Conservation (phyloP, 2,888 invertebrate species). For the Halictus ligatus region DNA sequence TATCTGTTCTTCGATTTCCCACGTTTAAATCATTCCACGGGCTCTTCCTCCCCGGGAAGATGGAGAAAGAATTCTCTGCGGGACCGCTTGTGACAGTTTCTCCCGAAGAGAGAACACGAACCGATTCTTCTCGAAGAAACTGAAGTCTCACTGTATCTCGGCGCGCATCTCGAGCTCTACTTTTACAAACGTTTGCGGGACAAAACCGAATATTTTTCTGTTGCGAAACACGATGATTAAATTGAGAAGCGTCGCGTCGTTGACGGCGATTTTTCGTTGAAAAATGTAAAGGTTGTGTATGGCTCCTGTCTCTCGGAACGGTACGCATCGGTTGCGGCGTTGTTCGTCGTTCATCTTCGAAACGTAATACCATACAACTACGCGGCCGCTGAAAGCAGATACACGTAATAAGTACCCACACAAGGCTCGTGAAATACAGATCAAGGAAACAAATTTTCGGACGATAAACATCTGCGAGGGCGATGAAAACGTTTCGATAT, state of each 20-base stretch:
- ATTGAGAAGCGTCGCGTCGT: not conserved
- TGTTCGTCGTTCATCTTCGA: conserved; percentile 15
- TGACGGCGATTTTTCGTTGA: not conserved
- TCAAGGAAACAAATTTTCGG: conserved; percentile 26
- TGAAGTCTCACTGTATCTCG: not conserved
- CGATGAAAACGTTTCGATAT: conserved; percentile 48
- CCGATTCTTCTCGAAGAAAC: not conserved
- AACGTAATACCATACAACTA: conserved; percentile 27
- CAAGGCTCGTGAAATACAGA: conserved; percentile 38
- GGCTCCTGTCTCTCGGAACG: not conserved
- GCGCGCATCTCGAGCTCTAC: no score
- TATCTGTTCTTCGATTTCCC: conserved; percentile 41
- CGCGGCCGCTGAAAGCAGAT: conserved; percentile 34
- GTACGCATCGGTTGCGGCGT: not conserved
- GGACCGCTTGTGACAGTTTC: not conserved
- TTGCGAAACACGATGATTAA: not conserved
- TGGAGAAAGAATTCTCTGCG: not conserved
- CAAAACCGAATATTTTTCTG: not conserved
- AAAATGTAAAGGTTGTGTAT: not conserved
- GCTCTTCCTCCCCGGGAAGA: not conserved
- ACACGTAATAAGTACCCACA: conserved; percentile 44
- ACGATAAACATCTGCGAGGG: conserved; percentile 45
- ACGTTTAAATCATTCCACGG: conserved; percentile 34
- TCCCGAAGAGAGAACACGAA: not conserved
- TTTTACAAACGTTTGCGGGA: no score